Evolutionary conservation across 2,113 vertebrate genomes (phyloP).

Genomic region (Callorhinus ursinus): DNA sequence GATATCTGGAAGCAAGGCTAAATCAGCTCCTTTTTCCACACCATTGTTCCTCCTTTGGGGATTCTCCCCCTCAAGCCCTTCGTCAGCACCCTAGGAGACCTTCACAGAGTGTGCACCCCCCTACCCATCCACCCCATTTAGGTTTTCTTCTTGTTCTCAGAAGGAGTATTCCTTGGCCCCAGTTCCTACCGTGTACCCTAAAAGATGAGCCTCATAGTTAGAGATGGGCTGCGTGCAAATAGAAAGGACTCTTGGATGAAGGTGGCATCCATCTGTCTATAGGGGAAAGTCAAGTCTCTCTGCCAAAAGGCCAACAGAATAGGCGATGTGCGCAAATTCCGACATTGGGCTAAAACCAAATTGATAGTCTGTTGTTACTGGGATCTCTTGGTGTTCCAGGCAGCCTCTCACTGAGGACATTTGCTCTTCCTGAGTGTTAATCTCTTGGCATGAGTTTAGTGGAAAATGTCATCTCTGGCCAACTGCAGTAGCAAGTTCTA

Average conservation of each 20-base stretch:
- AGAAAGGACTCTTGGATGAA: neutral
- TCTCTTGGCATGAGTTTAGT: slow-evolving; percentile 63
- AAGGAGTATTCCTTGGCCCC: neutral
- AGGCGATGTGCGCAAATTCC: neutral
- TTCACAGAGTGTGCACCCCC: neutral
- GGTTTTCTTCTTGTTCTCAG: neutral
- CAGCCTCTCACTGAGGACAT: slow-evolving; percentile 39
- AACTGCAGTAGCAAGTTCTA: slow-evolving; percentile 31
- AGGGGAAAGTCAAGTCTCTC: neutral
- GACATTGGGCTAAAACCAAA: neutral
- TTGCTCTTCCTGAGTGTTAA: slow-evolving; percentile 56
- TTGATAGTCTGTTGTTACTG: neutral
- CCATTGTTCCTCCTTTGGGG: too few relatives aligned
- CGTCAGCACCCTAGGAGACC: neutral
- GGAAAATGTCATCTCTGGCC: slow-evolving; percentile 63
- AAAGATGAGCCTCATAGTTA: neutral
- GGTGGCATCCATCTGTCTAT: neutral
- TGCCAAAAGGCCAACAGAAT: neutral
- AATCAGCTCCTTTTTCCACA: neutral
- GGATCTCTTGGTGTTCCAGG: neutral
- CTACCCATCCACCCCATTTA: neutral
- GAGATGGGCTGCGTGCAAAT: neutral
- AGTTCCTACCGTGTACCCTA: neutral
- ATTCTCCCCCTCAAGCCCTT: neutral
- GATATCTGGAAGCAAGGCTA: neutral